These are phyloP conservation scores for Caranx ignobilis DNA, from an alignment of 2,113 vertebrate genomes.

Conservation along the genomic window DNA sequence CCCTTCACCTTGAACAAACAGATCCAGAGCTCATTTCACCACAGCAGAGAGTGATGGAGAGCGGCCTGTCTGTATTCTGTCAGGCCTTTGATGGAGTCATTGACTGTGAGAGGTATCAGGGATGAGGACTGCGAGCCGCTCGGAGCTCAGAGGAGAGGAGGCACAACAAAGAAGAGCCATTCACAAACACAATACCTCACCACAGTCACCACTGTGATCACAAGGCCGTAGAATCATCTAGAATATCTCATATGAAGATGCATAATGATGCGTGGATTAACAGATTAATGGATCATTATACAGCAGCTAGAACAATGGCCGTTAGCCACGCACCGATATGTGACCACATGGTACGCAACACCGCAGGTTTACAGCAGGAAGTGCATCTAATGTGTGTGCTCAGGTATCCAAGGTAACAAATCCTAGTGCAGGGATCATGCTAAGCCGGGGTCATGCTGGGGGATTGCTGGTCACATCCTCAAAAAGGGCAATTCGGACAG, in stretches of 20 bases:
- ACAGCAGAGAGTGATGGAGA: conserved; percentile 67
- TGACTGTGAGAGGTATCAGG: conserved; percentile 63
- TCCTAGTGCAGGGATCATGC: conserved; percentile 29
- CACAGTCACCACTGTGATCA: conserved; percentile 19
- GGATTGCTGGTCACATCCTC: conserved; percentile 49
- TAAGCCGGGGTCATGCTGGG: conserved; percentile 41
- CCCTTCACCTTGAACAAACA: conserved; percentile 59
- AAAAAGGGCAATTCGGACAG: conserved; percentile 65
- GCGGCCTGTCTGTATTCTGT: conserved; percentile 68
- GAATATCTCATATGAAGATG: conserved; percentile 5
- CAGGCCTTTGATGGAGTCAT: conserved; percentile 78
- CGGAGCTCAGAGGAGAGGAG: conserved; percentile 12
- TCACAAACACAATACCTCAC: conserved; percentile 29
- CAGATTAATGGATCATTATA: conserved; percentile 2
- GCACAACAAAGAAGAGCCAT: conserved; percentile 47
- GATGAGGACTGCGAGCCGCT: conserved; percentile 28
- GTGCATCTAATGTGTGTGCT: conserved; percentile 35
- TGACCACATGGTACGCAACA: neutral
- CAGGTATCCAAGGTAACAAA: conserved; percentile 60
- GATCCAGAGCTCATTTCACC: conserved; percentile 72
- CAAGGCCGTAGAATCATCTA: neutral
- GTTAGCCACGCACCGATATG: neutral
- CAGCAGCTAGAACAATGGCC: neutral
- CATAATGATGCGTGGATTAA: conserved; percentile 22
- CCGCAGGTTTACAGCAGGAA: conserved; percentile 17